phyloP scores from a whole-genome alignment of 1,140 invertebrate species.

The Acromyrmex heyeri region DNA sequence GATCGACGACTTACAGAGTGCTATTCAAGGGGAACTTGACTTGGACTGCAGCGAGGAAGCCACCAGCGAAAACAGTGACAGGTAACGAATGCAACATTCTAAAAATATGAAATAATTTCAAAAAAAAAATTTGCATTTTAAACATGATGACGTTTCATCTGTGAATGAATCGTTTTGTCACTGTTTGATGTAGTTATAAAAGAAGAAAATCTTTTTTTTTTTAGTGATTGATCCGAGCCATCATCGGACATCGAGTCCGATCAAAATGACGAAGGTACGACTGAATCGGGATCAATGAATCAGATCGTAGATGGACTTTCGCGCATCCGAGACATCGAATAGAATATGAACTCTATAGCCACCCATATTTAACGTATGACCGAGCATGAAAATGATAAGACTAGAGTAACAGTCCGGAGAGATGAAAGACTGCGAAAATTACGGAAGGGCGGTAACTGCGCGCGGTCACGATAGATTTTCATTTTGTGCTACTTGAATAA shows the following conservation, averaged over 20 bases:
- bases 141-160: not conserved
- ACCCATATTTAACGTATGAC: conserved; percentile 30
- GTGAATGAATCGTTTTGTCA: not conserved
- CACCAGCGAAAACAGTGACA: conserved; percentile 89
- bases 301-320: conserved; percentile 35
- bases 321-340: conserved; percentile 27
- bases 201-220: conserved; percentile 47
- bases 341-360: conserved; percentile 24
- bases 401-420: conserved; percentile 22
- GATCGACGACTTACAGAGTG: conserved; percentile 94
- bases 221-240: conserved; percentile 84
- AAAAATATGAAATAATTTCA: not conserved
- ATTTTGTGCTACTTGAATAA: conserved; percentile 40
- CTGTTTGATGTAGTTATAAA: not conserved
- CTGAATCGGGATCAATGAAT: conserved; percentile 58
- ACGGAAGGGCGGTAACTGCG: not conserved
- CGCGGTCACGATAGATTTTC: conserved; percentile 33
- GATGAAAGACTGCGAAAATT: conserved; percentile 22
- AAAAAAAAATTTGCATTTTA: not conserved
- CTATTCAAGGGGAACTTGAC: conserved; percentile 92
- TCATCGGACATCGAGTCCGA: conserved; percentile 80
- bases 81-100: conserved; percentile 82
- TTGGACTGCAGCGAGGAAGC: conserved; percentile 87
- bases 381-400: conserved; percentile 16
- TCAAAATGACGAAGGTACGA: conserved; percentile 72